Evolutionary conservation across 2,888 invertebrate species (phyloP), one percentile per base, ranked within the genome.

Genomic region (Tholera decimalis): DNA sequence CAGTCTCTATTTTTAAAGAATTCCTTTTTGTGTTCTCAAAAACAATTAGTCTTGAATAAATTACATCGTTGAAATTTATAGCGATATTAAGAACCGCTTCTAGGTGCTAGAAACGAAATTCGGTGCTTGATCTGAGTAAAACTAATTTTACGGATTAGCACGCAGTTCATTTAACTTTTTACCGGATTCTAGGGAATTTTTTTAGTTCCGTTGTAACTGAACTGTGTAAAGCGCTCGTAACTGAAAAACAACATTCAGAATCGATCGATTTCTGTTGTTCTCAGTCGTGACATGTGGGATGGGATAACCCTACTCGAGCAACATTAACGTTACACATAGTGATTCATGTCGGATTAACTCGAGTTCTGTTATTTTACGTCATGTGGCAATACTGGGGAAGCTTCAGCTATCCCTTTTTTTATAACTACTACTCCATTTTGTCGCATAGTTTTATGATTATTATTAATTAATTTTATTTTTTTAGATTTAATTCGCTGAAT

Each of bases 301-400:
- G 55, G 28, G 57, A 54, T 70, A 73, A 68, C 79, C 79, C 80
- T 79, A 61, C 56, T 26, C 56, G 50, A 53, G 20, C 46, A 60
- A 61, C 53, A 71, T 69, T 77, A 77, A 65, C 55, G 66, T 65
- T 72, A 65, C 69, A 71, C 80, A 65, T 64, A 63, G 64, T 80
- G 80, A 80, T 77, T 77, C 72, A 79, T 64, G 77, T 70, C 50
- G 60, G 68, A 80, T 80, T 75, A 77, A 47, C 66, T 69, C 28
- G 46, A 77, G 58, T 77, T 51, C 73, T 80, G 61, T 69, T 72
- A 79, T 79, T 79, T 70, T 50, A 56, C 55, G 58, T 66, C 63
- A 62, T 75, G 65, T 75, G 76, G 68, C 65, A 77, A 78, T 65
- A 78, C 50, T 57, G 58, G 51, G 51, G 51, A 61, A 60, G 64